These are phyloP conservation scores for Xiphorhynchus erythropygius DNA, from an alignment of 2,797 vertebrate genomes.

Conservation along the genomic window DNA sequence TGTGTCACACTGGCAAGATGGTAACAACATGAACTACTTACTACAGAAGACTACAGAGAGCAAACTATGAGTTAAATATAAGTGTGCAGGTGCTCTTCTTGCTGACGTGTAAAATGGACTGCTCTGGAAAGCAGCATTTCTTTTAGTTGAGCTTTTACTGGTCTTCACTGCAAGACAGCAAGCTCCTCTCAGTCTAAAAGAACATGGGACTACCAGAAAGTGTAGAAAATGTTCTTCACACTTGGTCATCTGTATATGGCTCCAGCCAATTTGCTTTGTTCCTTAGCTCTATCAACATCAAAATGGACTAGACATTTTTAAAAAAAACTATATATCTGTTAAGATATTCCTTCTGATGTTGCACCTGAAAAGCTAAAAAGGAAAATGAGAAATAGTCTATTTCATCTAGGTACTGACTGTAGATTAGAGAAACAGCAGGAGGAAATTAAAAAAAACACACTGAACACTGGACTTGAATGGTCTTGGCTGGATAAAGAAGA, in stretches of 20 bases:
- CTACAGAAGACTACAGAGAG: background rate
- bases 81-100: background rate
- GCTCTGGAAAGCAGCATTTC: background rate
- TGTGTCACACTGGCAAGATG: background rate
- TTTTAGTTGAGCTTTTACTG: background rate
- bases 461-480: background rate
- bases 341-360: slow-evolving; percentile 61
- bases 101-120: background rate
- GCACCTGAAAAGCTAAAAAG: slow-evolving; percentile 66
- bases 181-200: slow-evolving; percentile 1
- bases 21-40: background rate
- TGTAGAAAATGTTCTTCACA: slow-evolving; percentile 16
- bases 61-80: background rate
- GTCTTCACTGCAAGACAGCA: background rate
- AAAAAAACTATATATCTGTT: background rate
- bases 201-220: background rate
- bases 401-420: slow-evolving; percentile 39
- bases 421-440: background rate
- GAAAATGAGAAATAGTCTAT: slow-evolving; percentile 53
- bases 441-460: slow-evolving; percentile 8
- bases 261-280: slow-evolving; percentile 45
- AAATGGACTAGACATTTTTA: slow-evolving; percentile 34
- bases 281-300: slow-evolving; percentile 49
- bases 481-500: background rate
- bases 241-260: slow-evolving; percentile 1